These are phyloP conservation scores for Macrosteles quadrilineatus DNA, from an alignment of 1,140 invertebrate genomes.

Conservation along the genomic window DNA sequence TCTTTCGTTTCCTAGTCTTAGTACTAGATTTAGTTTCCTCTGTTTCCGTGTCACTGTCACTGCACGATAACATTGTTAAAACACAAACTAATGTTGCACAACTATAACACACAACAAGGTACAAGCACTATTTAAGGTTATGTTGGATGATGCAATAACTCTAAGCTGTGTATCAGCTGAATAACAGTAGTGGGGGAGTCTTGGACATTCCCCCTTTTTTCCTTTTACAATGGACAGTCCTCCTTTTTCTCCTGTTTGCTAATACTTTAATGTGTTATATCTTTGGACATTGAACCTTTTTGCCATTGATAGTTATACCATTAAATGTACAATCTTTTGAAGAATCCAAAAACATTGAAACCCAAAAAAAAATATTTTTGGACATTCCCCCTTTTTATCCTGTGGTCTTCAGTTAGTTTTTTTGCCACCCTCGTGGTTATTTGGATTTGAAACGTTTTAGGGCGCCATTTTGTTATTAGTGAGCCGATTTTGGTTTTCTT, in stretches of 20 bases:
- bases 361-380: background rate
- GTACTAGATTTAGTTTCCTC: too few species aligned
- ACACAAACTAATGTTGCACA: background rate
- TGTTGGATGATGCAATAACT: too few species aligned
- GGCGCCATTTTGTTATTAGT: too few species aligned
- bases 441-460: too few species aligned
- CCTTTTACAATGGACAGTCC: background rate
- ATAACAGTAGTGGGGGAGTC: background rate
- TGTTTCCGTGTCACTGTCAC: too few species aligned
- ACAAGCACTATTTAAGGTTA: too few species aligned
- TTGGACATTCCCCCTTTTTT: background rate
- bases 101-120: background rate
- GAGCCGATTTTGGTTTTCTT: too few species aligned
- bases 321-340: too few species aligned
- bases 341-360: background rate
- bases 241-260: background rate
- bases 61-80: too few species aligned
- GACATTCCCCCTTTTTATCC: background rate
- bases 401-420: background rate
- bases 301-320: background rate
- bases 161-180: background rate
- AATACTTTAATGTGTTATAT: background rate
- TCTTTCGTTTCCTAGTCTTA: too few species aligned
- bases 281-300: background rate
- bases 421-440: too few species aligned